Percentiles rank a stretch among this genome's conserved stretches.
Evolutionary conservation across 2,797 vertebrate species (phyloP).

Genomic region (Tragelaphus oryx): DNA sequence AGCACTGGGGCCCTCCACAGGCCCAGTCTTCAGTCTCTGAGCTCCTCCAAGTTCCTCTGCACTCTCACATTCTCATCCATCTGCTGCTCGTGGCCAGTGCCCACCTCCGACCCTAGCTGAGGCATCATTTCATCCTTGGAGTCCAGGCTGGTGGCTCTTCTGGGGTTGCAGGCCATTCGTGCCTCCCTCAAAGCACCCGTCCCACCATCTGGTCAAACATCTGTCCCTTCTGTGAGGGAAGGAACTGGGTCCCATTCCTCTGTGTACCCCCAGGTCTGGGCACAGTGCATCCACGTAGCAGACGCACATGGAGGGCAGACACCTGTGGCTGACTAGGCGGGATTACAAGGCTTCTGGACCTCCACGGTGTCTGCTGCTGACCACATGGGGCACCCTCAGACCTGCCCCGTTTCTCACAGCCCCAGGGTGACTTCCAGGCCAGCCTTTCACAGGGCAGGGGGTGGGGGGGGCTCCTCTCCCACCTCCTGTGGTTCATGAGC

Average conservation of each 20-base stretch:
- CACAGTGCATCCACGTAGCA: not conserved
- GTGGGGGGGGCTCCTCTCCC: not conserved
- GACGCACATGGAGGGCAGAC: not conserved
- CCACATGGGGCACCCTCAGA: not conserved
- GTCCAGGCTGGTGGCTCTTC: not conserved
- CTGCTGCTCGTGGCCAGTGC: no score
- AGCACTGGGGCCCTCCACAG: not conserved
- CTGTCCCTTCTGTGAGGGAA: not conserved
- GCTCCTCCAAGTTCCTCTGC: not conserved
- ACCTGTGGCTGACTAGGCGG: no score
- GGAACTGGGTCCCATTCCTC: not conserved
- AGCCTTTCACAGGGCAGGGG: not conserved
- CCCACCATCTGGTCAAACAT: not conserved
- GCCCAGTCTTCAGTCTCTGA: not conserved
- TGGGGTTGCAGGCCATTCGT: not conserved
- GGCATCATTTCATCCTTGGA: not conserved
- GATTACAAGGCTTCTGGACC: not conserved
- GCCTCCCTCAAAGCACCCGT: not conserved
- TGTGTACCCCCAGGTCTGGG: not conserved
- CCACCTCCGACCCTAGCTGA: not conserved
- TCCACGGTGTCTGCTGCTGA: not conserved
- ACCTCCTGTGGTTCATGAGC: conserved; percentile 90
- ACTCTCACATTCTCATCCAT: not conserved
- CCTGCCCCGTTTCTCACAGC: not conserved
- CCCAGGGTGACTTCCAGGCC: not conserved